phyloP scores from a whole-genome alignment of 1,140 invertebrate genomes.

The Pseudobourletiella spinata region DNA sequence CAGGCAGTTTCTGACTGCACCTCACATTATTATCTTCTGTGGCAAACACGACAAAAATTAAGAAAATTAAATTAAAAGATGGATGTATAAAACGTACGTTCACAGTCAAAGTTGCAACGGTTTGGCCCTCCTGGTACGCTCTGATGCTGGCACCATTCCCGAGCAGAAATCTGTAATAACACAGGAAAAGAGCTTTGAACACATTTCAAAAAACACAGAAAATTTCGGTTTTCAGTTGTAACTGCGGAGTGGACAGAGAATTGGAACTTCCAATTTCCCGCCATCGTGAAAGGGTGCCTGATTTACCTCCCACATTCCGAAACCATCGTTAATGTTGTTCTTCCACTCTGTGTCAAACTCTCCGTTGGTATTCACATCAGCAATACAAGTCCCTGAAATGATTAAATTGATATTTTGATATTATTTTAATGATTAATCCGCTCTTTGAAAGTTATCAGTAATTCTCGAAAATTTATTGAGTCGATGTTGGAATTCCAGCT shows the following conservation, averaged over 20 bases:
- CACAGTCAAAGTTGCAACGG: not conserved
- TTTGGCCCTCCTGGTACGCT: not conserved
- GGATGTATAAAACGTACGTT: not conserved
- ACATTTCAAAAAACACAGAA: not conserved
- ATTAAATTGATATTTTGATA: no score
- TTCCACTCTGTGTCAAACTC: not conserved
- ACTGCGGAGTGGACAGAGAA: no score
- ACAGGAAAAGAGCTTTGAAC: not conserved
- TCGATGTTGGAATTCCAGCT: no score
- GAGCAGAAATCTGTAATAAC: not conserved
- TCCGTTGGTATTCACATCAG: conserved; percentile 1
- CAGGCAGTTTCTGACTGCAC: no score
- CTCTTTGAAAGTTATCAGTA: no score
- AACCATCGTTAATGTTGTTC: not conserved
- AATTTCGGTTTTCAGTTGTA: not conserved
- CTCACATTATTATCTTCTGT: no score
- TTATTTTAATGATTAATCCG: not conserved
- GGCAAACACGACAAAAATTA: not conserved
- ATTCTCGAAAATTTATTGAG: no score
- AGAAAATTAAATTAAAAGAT: not conserved
- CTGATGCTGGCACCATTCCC: not conserved
- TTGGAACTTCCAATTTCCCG: not conserved
- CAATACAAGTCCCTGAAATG: conserved; percentile 3
- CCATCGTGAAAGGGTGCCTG: not conserved
- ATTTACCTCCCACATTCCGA: conserved; percentile 4